A percentile compares a stretch with the other conserved stretches of the same genome.
phyloP scores from a whole-genome alignment of 64 coral and sea anemone species.

The Stichodactyla mertensii region DNA sequence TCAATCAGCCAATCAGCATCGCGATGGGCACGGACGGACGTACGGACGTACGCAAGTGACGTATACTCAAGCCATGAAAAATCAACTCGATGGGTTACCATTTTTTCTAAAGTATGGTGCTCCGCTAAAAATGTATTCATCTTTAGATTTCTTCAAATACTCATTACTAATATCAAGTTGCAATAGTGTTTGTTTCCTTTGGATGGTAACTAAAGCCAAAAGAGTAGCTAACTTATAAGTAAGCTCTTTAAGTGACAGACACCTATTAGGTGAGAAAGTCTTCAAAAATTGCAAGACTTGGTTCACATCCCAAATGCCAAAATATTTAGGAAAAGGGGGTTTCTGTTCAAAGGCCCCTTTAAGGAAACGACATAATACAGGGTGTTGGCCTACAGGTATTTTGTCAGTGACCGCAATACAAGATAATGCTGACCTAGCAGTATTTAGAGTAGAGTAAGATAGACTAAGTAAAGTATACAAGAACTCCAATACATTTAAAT shows the following conservation, averaged over 20 bases:
- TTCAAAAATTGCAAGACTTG: conserved; percentile 29
- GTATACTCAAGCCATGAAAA: no score
- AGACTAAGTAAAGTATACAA: conserved; percentile 42
- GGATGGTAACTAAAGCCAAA: conserved; percentile 29
- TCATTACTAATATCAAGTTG: conserved; percentile 20
- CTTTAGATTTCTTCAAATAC: no score
- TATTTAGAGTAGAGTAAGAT: conserved; percentile 3
- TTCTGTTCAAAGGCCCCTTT: conserved; percentile 40
- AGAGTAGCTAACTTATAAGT: conserved; percentile 26
- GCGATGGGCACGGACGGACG: no score
- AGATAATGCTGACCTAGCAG: conserved; percentile 27
- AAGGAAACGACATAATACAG: neutral
- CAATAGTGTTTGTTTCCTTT: conserved; percentile 38
- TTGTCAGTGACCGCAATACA: conserved; percentile 18
- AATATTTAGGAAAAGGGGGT: conserved; percentile 22
- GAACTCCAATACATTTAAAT: conserved; percentile 32
- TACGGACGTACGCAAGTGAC: no score
- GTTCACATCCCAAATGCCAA: conserved; percentile 42
- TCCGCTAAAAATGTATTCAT: no score
- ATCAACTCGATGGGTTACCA: no score
- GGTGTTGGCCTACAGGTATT: conserved; percentile 27
- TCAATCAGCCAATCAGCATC: no score
- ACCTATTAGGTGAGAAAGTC: conserved; percentile 7
- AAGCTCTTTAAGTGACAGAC: conserved; percentile 22
- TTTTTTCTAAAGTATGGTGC: no score